Evolutionary conservation across 2,888 invertebrate genomes (phyloP), one percentile per base, ranked within the genome.

Genomic region (Drosophila nigricruria): DNA sequence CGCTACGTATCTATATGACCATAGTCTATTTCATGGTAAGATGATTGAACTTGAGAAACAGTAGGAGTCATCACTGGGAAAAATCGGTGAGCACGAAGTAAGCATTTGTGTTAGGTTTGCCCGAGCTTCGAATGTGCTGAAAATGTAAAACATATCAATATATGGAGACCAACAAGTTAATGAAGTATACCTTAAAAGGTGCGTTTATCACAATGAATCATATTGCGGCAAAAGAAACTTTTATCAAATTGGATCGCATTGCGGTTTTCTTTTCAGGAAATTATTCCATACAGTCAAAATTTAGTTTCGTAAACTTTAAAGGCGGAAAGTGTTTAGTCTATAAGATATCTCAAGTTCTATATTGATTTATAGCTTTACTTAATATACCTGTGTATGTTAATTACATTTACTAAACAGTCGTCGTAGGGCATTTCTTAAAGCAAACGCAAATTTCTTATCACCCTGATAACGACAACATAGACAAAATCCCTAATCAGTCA

Each of bases 371-470:
- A 16, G 32, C 8, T 20, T 20, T 16, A 16, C 32, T 16, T n/a
- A 38, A 38, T 16, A 27, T 3, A 12, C 6, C 9, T 23, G 14
- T 34, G n/a, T 12, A 25, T 43, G 32, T 6, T 45, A 56, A 43
- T 42, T 25, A 43, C 25, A 36, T 45, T 27, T 34, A 27, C 16
- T 32, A 30, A 56, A 36, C 38, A 40, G 16, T 6, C 23, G 58
- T 36, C 23, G 58, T 36, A 58, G 50, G 42, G 59, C 27, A 65
- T 57, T 53, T 70, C 14, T 18, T 34, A 12, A 54, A 32, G 53
- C 36, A 32, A 23, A 60, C 43, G 62, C 60, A 32, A 61, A 68
- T 57, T 63, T 64, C 53, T 73, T 73, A 73, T 76, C 75, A 64
- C 1, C 20, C n/a, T 45, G 74, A 74, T 74, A 74, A 65, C 18